Evolutionary conservation across 2,797 vertebrate genomes (phyloP).

Genomic region (Arctocebus calabarensis): DNA sequence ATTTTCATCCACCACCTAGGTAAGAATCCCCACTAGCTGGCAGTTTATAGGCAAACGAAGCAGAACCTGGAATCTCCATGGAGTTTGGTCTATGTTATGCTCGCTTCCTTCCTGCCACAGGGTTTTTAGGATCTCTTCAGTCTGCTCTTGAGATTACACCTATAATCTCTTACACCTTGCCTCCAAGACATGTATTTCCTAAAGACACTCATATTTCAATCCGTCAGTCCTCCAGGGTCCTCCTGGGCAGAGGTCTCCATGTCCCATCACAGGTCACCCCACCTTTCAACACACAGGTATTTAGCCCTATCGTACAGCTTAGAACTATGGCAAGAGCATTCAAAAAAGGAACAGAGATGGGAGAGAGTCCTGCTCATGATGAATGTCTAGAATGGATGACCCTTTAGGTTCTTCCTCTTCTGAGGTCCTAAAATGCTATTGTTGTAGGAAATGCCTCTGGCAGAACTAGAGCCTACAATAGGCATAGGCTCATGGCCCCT

Average conservation of each 20-base stretch:
- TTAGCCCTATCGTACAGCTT: not conserved
- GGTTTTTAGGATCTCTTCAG: not conserved
- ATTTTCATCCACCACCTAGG: not conserved
- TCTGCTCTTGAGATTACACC: not conserved
- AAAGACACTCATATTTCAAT: not conserved
- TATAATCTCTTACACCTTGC: too few relatives aligned
- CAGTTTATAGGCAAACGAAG: not conserved
- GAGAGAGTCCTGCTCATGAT: not conserved
- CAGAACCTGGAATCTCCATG: not conserved
- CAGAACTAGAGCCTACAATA: not conserved
- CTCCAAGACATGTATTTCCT: not conserved
- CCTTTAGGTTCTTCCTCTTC: constrained; percentile 12
- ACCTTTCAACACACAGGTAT: not conserved
- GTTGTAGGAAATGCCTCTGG: not conserved
- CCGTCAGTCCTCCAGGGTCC: not conserved
- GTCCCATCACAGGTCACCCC: not conserved
- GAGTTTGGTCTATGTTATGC: not conserved
- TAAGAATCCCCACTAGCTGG: not conserved
- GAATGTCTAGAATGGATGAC: not conserved
- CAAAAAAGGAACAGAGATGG: not conserved
- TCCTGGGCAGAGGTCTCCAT: not conserved
- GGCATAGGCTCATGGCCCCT: not conserved
- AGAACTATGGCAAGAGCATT: not conserved
- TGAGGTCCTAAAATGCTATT: not conserved
- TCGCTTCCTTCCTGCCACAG: not conserved